Conservation (phyloP, 2,797 vertebrate genomes). For the Siniperca obscura region DNA sequence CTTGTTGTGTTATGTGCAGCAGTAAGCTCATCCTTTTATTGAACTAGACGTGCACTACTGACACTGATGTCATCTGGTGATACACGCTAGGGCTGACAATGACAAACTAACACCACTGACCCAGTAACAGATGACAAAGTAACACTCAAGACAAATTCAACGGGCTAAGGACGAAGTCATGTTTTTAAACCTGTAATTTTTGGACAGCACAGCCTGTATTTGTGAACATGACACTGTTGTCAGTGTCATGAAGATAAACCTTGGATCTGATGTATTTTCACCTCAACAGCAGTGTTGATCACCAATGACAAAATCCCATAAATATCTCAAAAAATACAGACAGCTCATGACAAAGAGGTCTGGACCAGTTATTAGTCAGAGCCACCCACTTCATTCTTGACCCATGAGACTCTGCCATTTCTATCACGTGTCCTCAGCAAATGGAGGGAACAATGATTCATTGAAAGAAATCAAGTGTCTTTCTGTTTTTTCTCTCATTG, state of each 20-base stretch:
- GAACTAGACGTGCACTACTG: background rate
- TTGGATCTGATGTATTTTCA: background rate
- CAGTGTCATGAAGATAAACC: background rate
- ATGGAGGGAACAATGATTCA: conserved; percentile 53
- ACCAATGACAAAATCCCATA: conserved; percentile 12
- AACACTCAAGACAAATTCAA: conserved; percentile 23
- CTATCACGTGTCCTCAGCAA: conserved; percentile 26
- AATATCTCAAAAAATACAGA: conserved; percentile 16
- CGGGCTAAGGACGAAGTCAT: conserved; percentile 20
- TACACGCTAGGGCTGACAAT: conserved; percentile 42
- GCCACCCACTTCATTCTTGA: conserved; percentile 63
- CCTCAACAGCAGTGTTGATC: background rate
- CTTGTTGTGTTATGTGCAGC: conserved; percentile 30
- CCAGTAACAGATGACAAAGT: conserved; percentile 40
- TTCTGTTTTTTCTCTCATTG: conserved; percentile 41
- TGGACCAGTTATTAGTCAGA: conserved; percentile 42
- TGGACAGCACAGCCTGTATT: conserved; percentile 23
- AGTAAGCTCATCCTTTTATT: conserved; percentile 53
- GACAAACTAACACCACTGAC: conserved; percentile 27
- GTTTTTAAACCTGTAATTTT: conserved; percentile 41
- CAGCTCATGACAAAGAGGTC: conserved; percentile 2
- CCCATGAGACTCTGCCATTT: conserved; percentile 49
- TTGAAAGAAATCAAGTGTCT: conserved; percentile 34
- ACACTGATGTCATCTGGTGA: conserved; percentile 54
- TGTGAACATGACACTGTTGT: conserved; percentile 33